phyloP scores from a whole-genome alignment of 2,888 invertebrate genomes.

The Yponomeuta plumbellus region DNA sequence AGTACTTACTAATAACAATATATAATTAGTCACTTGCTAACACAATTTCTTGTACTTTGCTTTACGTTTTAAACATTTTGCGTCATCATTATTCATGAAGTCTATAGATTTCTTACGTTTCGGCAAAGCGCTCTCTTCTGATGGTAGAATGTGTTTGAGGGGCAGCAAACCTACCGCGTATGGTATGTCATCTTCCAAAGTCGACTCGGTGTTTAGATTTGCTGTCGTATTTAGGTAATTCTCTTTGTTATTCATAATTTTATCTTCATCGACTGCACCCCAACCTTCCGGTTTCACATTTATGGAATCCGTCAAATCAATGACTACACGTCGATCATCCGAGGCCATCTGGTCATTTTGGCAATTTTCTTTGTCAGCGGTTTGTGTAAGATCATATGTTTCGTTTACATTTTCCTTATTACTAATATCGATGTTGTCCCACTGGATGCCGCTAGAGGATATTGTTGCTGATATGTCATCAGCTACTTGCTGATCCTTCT shows the following conservation, averaged over 20 bases:
- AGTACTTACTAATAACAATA: constrained; percentile 30
- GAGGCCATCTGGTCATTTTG: constrained; percentile 22
- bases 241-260: constrained; percentile 37
- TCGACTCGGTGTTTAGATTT: constrained; percentile 31
- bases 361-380: neutral
- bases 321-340: constrained; percentile 28
- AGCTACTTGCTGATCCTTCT: neutral
- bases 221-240: constrained; percentile 33
- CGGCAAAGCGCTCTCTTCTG: constrained; percentile 41
- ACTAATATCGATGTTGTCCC: constrained; percentile 37
- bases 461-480: constrained; percentile 28
- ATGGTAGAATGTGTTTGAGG: constrained; percentile 45
- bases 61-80: constrained; percentile 65
- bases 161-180: constrained; percentile 66
- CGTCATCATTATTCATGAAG: constrained; percentile 44
- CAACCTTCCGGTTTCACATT: constrained; percentile 38
- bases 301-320: constrained; percentile 42
- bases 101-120: constrained; percentile 50
- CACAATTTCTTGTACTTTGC: constrained; percentile 59
- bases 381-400: neutral
- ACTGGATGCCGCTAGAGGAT: constrained; percentile 33
- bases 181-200: constrained; percentile 54
- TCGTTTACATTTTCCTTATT: neutral
- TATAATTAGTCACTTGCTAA: constrained; percentile 22
- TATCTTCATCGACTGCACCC: constrained; percentile 33